Conservation (phyloP, 2,113 vertebrate species). For the Barnardius zonarius region DNA sequence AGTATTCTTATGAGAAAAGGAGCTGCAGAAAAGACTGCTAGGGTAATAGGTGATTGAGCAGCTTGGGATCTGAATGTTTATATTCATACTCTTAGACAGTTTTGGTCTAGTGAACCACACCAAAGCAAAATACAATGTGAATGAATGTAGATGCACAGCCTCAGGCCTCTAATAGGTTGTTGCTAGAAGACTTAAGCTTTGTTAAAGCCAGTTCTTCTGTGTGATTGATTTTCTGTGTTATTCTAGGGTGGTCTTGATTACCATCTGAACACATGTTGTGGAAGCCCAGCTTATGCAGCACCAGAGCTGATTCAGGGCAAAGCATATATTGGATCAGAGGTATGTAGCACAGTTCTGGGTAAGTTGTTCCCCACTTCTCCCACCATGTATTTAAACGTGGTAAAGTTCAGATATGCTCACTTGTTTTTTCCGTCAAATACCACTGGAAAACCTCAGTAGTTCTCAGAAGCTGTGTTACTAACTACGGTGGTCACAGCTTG, state of each 20-base stretch:
- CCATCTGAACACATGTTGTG: constrained; percentile 89
- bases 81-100: background rate
- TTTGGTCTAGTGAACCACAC: background rate
- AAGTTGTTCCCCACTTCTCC: fast-evolving
- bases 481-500: background rate
- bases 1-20: background rate
- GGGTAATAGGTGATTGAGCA: background rate
- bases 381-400: fast-evolving
- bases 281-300: constrained; percentile 94
- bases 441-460: background rate
- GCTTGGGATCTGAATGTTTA: background rate
- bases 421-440: background rate
- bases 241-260: constrained; percentile 86
- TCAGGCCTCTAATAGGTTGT: background rate
- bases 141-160: background rate
- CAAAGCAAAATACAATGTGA: background rate
- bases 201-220: background rate
- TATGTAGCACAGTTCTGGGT: background rate
- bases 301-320: constrained; percentile 95
- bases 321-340: constrained; percentile 94
- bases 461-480: background rate
- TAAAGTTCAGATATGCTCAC: background rate
- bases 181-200: background rate
- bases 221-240: background rate
- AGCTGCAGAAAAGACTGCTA: background rate